Evolutionary conservation across 2,888 invertebrate genomes (phyloP), one percentile per base, ranked within the genome.

Genomic region (Drosophila imparisetae): DNA sequence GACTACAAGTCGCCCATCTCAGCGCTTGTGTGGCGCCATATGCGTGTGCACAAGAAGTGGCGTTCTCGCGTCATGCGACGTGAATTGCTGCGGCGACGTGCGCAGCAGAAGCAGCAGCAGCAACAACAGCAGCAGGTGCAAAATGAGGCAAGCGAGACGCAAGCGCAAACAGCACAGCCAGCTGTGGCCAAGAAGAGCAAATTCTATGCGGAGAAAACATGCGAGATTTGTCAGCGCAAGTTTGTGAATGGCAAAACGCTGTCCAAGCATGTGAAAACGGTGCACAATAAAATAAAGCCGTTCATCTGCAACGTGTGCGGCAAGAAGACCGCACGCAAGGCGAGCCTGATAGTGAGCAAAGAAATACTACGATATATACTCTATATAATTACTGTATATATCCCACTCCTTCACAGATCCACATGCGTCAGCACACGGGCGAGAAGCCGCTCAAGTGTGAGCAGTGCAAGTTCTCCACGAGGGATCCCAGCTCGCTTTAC

Each of bases 391-490:
- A 34, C 29, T 18, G n/a, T 54, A 50, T 52, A 40, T 61, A 30
- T 4, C 0, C 3, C 4, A 13, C 45, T 40, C 29, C 52, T 66
- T 80, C 90, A 6, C 90, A 95, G 94, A 94, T 96, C 79, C 97
- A 97, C 91, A 93, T 95, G 83, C 93, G 96, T 15, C 96, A 96
- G 80, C 96, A 97, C 83, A 96, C 96, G 0, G 96, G 96, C 5
- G 96, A 96, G 81, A 97, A 96, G 89, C 96, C 96, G 0, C 95
- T 95, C 80, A 94, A 95, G 61, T 97, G 97, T 89, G 94, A 95
- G 40, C 92, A 94, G 29, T 96, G 96, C 87, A 93, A 94, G 13
- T 97, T 96, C 90, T 94, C 94, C 72, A 96, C 96, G 4, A 95
- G 96, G 0, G 96, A 97, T 93, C 96, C 96, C 79, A 96, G 96